A percentile compares a stretch with the other conserved stretches of the same genome.
phyloP scores from a whole-genome alignment of 1,140 invertebrate genomes.

The Dolichoris vasculosae region DNA sequence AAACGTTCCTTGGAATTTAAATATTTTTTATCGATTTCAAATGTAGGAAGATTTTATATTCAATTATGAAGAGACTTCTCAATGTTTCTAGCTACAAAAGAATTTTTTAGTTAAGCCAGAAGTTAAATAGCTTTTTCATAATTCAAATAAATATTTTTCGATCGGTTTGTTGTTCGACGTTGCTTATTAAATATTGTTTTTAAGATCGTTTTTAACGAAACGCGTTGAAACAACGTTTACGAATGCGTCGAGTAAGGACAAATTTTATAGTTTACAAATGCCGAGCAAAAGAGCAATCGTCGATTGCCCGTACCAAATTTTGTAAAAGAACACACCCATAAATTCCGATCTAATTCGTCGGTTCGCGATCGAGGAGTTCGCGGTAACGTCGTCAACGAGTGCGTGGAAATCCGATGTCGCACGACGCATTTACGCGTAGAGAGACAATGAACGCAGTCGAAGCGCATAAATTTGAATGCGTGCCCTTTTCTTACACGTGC shows the following conservation, averaged over 20 bases:
- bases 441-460: not conserved
- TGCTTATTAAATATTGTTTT: no score
- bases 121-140: no score
- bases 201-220: no score
- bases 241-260: no score
- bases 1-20: not conserved
- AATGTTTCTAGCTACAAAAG: no score
- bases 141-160: no score
- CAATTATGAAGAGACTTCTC: no score
- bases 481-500: not conserved
- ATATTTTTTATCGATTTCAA: not conserved
- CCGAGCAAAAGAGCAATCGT: not conserved
- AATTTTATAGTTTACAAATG: not conserved
- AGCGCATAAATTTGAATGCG: not conserved
- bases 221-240: not conserved
- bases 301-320: not conserved
- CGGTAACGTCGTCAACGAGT: not conserved
- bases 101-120: no score
- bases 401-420: not conserved
- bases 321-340: not conserved
- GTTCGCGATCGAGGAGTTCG: not conserved
- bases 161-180: no score
- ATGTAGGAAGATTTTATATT: no score
- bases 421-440: not conserved
- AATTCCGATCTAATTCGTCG: conserved; percentile 3